Conservation (phyloP, 2,888 invertebrate genomes). For the Pogonocherus hispidulus region DNA sequence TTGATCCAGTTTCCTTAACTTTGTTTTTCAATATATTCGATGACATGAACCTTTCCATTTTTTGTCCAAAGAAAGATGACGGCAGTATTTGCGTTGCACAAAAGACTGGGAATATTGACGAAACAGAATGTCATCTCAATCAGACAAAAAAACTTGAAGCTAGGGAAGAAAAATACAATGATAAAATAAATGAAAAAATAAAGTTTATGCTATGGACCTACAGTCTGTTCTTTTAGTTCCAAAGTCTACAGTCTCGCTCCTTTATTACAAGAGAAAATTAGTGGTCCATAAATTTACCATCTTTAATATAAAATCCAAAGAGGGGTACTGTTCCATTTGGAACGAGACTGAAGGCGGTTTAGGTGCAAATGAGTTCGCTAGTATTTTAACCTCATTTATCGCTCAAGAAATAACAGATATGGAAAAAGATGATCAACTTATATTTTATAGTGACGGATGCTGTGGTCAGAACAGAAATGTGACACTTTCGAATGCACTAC, state of each 20-base stretch:
- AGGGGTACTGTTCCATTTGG: conserved; percentile 43
- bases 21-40: too few species aligned
- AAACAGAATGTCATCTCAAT: conserved; percentile 8
- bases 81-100: too few species aligned
- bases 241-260: conserved; percentile 29
- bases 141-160: conserved; percentile 31
- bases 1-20: too few species aligned
- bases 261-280: conserved; percentile 43
- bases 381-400: not conserved
- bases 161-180: conserved; percentile 37
- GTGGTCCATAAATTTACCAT: conserved; percentile 39
- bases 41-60: too few species aligned
- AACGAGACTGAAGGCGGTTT: conserved; percentile 40
- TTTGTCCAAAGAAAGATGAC: too few species aligned
- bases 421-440: not conserved
- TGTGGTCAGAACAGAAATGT: conserved; percentile 36
- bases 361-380: conserved; percentile 35
- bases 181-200: conserved; percentile 10
- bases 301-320: conserved; percentile 32
- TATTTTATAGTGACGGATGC: conserved; percentile 28
- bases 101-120: too few species aligned
- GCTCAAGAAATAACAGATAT: too few species aligned
- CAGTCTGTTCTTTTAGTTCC: conserved; percentile 39
- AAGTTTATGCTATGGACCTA: conserved; percentile 38
- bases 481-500: conserved; percentile 34